These are phyloP conservation scores for Nilaparvata lugens DNA, from an alignment of 1,140 invertebrate genomes.

Conservation along the genomic window DNA sequence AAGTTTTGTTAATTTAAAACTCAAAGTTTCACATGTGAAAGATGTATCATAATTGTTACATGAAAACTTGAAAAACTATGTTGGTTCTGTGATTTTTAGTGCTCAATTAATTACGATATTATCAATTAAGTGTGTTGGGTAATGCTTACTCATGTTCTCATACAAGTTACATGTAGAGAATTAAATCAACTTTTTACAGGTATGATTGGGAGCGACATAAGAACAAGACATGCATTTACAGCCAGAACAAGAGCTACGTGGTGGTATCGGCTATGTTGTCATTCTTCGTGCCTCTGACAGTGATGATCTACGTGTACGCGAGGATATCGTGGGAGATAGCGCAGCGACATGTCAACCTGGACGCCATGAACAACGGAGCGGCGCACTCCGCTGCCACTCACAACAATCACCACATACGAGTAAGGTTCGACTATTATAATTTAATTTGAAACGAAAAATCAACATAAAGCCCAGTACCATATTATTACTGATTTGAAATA, in stretches of 20 bases:
- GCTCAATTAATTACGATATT: too few relatives aligned
- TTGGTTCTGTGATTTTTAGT: too few relatives aligned
- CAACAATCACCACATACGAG: not conserved
- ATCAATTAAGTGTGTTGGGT: too few relatives aligned
- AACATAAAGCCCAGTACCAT: too few relatives aligned
- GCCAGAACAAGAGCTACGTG: conserved; percentile 75
- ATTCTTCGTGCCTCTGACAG: conserved; percentile 82
- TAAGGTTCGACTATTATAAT: not conserved
- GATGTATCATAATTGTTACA: too few relatives aligned
- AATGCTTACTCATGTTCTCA: too few relatives aligned
- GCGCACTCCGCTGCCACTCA: not conserved
- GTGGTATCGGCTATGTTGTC: conserved; percentile 87
- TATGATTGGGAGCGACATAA: conserved; percentile 48
- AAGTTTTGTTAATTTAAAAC: too few relatives aligned
- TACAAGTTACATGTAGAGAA: too few relatives aligned
- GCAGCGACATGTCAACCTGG: conserved; percentile 40
- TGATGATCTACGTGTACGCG: conserved; percentile 87
- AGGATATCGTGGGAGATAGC: conserved; percentile 80
- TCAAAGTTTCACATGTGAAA: too few relatives aligned
- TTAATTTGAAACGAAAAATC: not conserved
- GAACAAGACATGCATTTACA: conserved; percentile 55
- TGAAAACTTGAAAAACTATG: too few relatives aligned
- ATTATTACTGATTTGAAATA: too few relatives aligned
- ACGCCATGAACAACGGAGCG: conserved; percentile 20
- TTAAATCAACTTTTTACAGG: conserved; percentile 35